Evolutionary conservation across 2,888 invertebrate species (phyloP).

Genomic region (Mimachlamys varia): DNA sequence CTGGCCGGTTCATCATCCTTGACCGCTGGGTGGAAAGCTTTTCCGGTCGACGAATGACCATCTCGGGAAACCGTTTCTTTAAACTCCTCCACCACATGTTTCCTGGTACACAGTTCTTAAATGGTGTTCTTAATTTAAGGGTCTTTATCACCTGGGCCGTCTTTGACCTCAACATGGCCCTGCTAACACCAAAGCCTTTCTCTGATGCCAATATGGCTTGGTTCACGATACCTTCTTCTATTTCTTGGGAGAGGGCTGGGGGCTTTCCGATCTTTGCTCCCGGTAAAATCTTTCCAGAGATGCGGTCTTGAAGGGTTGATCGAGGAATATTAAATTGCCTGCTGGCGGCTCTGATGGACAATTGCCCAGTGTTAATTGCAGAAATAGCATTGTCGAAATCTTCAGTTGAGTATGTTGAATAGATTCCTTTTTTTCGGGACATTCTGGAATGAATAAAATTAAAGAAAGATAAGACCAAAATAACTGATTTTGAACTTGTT

Average conservation of each 20-base stretch:
- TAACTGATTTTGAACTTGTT: too few relatives aligned
- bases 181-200: conserved; percentile 41
- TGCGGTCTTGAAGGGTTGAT: conserved; percentile 42
- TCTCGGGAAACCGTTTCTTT: too few relatives aligned
- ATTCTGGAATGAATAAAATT: not conserved
- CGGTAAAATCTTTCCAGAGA: conserved; percentile 35
- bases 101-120: too few relatives aligned
- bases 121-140: too few relatives aligned
- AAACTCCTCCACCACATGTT: too few relatives aligned
- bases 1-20: conserved; percentile 38
- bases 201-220: not conserved
- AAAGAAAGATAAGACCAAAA: too few relatives aligned
- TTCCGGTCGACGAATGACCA: too few relatives aligned
- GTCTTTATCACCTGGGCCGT: too few relatives aligned
- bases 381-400: conserved; percentile 43
- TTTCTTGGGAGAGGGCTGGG: conserved; percentile 34
- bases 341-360: conserved; percentile 43
- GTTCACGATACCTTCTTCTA: conserved; percentile 36
- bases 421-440: conserved; percentile 39
- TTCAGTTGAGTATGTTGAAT: conserved; percentile 36
- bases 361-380: conserved; percentile 41
- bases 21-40: too few relatives aligned
- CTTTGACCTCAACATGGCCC: conserved; percentile 36
- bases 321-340: conserved; percentile 41
- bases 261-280: conserved; percentile 39